A percentile compares a stretch with the other conserved stretches of the same genome.
phyloP scores from a whole-genome alignment of 2,797 vertebrate genomes.

The Tinamus major region DNA sequence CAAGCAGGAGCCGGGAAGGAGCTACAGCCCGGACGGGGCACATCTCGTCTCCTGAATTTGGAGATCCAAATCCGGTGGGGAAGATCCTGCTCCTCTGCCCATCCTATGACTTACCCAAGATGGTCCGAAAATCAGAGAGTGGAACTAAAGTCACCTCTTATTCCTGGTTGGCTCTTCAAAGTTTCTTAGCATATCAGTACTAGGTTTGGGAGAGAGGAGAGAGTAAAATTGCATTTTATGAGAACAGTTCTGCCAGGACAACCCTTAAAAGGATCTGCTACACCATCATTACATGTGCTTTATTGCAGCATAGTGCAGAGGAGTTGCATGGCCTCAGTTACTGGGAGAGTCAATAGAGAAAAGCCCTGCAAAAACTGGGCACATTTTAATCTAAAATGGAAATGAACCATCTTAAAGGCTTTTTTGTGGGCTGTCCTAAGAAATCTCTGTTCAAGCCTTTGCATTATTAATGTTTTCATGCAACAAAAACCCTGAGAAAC shows the following conservation, averaged over 20 bases:
- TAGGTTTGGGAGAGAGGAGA: background rate
- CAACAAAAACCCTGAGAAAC: background rate
- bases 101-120: background rate
- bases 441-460: background rate
- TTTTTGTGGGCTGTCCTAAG: background rate
- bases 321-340: background rate
- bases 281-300: background rate
- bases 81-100: background rate
- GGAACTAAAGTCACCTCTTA: background rate
- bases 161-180: background rate
- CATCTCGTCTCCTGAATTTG: background rate
- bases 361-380: background rate
- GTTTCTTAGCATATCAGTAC: background rate
- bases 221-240: background rate
- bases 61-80: background rate
- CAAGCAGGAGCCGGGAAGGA: background rate
- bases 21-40: background rate
- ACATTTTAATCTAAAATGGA: background rate
- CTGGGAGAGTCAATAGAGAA: background rate
- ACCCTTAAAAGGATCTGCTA: background rate
- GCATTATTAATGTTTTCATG: background rate
- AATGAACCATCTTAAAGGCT: background rate
- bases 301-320: background rate
- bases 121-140: background rate
- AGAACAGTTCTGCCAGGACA: background rate